phyloP scores from a whole-genome alignment of 2,797 vertebrate genomes.

The Lerista edwardsae region DNA sequence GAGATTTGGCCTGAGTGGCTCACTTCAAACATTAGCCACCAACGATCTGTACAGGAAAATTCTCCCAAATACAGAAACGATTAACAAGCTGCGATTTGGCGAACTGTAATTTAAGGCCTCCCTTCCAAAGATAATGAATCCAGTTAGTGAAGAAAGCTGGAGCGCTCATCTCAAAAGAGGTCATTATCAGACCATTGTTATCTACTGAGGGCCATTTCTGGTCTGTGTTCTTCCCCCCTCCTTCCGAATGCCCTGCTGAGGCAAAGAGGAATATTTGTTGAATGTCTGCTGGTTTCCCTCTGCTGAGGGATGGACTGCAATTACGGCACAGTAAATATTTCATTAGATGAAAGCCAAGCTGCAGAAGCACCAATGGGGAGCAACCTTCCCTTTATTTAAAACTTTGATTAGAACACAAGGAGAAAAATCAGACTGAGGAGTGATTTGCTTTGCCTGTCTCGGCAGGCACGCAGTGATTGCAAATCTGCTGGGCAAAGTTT shows the following conservation, averaged over 20 bases:
- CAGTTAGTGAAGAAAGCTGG: conserved; percentile 54
- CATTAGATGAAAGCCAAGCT: conserved; percentile 68
- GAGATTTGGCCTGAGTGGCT: conserved; percentile 21
- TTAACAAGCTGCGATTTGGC: conserved; percentile 42
- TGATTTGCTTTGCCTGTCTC: conserved; percentile 54
- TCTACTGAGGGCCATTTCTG: conserved; percentile 42
- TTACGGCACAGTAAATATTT: conserved; percentile 72
- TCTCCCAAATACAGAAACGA: conserved; percentile 42
- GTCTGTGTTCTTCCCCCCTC: neutral
- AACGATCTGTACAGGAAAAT: neutral
- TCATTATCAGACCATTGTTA: conserved; percentile 48
- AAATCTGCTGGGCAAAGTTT: neutral
- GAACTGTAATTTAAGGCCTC: conserved; percentile 38
- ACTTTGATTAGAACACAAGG: conserved; percentile 70
- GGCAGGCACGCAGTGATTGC: conserved; percentile 50
- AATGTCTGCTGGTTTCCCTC: conserved; percentile 41
- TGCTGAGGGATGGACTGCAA: conserved; percentile 71
- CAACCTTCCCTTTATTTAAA: conserved; percentile 69
- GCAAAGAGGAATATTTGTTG: conserved; percentile 55
- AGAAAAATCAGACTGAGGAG: conserved; percentile 63
- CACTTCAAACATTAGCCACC: neutral
- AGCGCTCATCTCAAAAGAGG: conserved; percentile 50
- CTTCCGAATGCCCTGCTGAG: conserved; percentile 39
- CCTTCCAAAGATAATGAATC: conserved; percentile 62
- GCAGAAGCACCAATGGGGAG: conserved; percentile 59